Conservation (phyloP, 1,140 invertebrate species). For the Grapholita molesta region DNA sequence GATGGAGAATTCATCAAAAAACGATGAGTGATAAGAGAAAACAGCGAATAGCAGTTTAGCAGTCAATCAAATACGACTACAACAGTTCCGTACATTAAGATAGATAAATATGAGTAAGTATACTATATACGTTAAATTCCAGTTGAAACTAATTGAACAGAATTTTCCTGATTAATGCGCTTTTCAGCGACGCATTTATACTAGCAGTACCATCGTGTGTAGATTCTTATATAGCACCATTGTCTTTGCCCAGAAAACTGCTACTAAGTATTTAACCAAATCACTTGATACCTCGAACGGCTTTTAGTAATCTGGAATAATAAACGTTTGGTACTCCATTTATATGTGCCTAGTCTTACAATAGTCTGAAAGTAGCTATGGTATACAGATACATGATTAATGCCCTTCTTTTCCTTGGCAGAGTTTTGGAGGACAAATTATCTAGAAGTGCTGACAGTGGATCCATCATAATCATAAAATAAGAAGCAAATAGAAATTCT, state of each 20-base stretch:
- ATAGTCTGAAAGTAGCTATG: background rate
- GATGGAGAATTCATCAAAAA: background rate
- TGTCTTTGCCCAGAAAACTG: no score
- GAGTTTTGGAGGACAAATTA: background rate
- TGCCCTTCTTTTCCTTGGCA: background rate
- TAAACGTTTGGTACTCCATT: background rate
- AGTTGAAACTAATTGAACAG: background rate
- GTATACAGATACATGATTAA: background rate
- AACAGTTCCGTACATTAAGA: background rate
- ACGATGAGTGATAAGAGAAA: background rate
- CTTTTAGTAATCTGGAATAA: background rate
- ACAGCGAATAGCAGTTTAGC: background rate
- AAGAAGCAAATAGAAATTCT: background rate
- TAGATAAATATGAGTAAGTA: background rate
- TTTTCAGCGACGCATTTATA: no score
- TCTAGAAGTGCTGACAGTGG: background rate
- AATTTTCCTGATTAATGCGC: no score
- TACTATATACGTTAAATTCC: background rate
- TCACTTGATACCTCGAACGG: background rate
- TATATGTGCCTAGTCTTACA: background rate
- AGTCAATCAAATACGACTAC: background rate
- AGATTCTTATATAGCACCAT: no score
- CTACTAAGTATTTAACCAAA: no score
- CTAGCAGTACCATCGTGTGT: no score
- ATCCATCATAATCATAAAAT: background rate